Evolutionary conservation across 2,797 vertebrate species (phyloP), one percentile per base, ranked within the genome.

Genomic region (Karalla daura): DNA sequence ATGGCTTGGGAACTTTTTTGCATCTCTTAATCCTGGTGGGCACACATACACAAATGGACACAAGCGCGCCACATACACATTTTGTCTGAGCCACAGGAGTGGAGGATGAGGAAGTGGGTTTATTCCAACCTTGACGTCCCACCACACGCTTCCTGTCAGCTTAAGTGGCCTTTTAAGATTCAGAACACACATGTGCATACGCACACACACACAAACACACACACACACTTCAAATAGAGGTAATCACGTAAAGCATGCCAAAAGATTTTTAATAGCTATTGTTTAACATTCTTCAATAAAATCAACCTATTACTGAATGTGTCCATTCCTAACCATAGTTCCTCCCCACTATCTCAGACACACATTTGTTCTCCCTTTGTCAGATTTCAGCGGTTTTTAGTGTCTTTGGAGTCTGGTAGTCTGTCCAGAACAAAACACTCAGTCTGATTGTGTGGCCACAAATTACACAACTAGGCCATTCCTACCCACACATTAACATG

Each of bases 91-190:
- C 88, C 87, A 67, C 76, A 76, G 63, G 40, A 89, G 79, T 30
- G 55, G 62, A 86, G 86, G 84, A 91, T 90, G 76, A 86, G 92
- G 91, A 93, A 92, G 86, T 90, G 88, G 87, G 70, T 88, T 91
- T 87, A 89, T 86, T 90, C 89, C 84, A 90, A 76, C 74, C 74
- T 86, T 93, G 85, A 91, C 84, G 44, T 59, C 49, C 65, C 76
- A 84, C 92, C 90, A 78, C 91, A 91, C 92, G 91, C 91, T 91
- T 91, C 83, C 90, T 89, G 74, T 58, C 61, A 47, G 80, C 47
- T 81, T 82, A 78, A 80, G 80, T 88, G 85, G 78, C 71, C 61
- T 79, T 86, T 86, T 71, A 74, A 71, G 6, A 50, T 21, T n/a
- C n/a, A n/a, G 12, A 5, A n/a, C 47, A 45, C 30, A 55, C 46